Percentiles rank a stretch among this genome's conserved stretches.
phyloP scores from a whole-genome alignment of 2,797 vertebrate genomes.

The Tauraco hartlaubi region DNA sequence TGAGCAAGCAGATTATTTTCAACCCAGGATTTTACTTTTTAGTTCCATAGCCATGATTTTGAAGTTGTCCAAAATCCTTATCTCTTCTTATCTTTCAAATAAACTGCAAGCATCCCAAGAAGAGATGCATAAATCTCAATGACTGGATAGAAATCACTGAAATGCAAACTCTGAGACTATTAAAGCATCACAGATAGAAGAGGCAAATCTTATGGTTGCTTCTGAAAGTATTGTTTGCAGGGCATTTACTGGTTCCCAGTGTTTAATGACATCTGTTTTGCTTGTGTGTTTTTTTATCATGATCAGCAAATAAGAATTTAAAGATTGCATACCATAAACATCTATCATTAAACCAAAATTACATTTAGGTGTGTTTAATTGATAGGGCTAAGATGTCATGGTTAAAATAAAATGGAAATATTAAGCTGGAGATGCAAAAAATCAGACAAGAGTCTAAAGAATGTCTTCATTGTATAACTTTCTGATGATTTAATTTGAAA shows the following conservation, averaged over 20 bases:
- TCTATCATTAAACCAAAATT: background rate
- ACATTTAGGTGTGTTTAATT: background rate
- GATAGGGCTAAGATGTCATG: background rate
- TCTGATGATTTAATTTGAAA: background rate
- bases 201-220: background rate
- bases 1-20: background rate
- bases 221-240: background rate
- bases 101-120: background rate
- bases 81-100: background rate
- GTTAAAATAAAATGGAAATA: background rate
- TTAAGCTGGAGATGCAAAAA: background rate
- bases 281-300: background rate
- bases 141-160: background rate
- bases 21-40: background rate
- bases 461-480: background rate
- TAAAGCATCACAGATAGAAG: background rate
- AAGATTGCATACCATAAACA: background rate
- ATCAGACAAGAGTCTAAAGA: background rate
- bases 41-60: background rate
- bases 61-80: background rate
- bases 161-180: background rate
- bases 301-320: background rate
- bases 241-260: background rate
- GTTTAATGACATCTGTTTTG: background rate
- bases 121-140: background rate